phyloP scores from a whole-genome alignment of 1,140 invertebrate species.

The Oscheius sp. region DNA sequence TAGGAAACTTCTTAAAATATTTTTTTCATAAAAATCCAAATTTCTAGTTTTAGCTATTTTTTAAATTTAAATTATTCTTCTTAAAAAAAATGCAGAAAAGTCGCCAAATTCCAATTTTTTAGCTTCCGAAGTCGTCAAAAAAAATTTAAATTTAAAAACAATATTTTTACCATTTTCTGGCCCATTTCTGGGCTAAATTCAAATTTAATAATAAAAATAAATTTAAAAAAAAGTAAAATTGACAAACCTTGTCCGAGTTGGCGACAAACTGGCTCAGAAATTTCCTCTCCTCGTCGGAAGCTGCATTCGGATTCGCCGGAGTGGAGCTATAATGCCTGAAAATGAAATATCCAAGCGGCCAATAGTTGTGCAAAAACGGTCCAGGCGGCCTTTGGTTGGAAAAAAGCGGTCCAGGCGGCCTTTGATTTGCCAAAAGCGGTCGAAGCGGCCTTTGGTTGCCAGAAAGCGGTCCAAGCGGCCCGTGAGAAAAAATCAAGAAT shows the following conservation, averaged over 20 bases:
- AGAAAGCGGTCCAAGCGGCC: not conserved
- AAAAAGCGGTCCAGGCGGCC: not conserved
- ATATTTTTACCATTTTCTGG: not conserved
- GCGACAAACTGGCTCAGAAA: slow-evolving; percentile 30
- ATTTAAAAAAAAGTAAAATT: not conserved
- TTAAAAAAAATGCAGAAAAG: no score
- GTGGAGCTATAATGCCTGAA: no score
- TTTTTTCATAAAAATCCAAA: no score
- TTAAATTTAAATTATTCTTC: no score
- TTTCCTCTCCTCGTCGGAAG: slow-evolving; percentile 35
- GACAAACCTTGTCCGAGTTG: slow-evolving; percentile 3
- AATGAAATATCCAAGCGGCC: no score
- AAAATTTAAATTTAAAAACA: slow-evolving; percentile 1
- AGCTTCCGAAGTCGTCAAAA: no score
- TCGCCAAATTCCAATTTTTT: no score
- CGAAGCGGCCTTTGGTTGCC: slow-evolving; percentile 6
- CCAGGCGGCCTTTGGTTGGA: not conserved
- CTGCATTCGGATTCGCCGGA: slow-evolving; percentile 33
- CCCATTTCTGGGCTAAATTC: no score
- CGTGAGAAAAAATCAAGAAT: not conserved
- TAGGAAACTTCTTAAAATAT: no score
- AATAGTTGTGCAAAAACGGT: no score
- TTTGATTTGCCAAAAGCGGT: slow-evolving; percentile 1
- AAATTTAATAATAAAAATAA: no score
- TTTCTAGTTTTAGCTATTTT: no score